A percentile compares a stretch with the other conserved stretches of the same genome.
phyloP scores from a whole-genome alignment of 2,113 vertebrate species.

The Chrysochloris asiatica region DNA sequence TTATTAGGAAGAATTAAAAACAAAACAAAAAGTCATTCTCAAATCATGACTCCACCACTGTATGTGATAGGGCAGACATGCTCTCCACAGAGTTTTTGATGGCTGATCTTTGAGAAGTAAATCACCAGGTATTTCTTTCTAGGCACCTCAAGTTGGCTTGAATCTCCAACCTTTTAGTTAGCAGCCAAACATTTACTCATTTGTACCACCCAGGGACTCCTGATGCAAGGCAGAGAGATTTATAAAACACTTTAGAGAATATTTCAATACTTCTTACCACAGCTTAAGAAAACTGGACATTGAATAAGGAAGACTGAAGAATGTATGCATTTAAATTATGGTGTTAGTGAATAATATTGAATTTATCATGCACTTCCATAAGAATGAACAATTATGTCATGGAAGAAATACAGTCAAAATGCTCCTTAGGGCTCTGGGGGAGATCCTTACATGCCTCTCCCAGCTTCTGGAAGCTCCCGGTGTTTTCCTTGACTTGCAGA shows the following conservation, averaged over 20 bases:
- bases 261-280: background rate
- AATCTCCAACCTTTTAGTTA: background rate
- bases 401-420: background rate
- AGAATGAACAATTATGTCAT: background rate
- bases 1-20: background rate
- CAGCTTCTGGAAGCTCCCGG: background rate
- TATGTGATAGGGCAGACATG: background rate
- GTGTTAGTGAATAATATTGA: background rate
- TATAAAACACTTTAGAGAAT: background rate
- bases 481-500: background rate
- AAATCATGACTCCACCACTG: background rate
- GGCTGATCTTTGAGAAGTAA: background rate
- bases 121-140: background rate
- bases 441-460: background rate
- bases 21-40: background rate
- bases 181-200: background rate
- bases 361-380: background rate
- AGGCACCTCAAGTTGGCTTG: background rate
- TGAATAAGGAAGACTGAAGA: background rate
- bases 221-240: background rate
- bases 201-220: background rate
- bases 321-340: background rate
- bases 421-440: background rate
- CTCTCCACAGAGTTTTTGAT: background rate
- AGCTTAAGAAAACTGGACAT: background rate